Evolutionary conservation across 2,113 vertebrate genomes (phyloP).

Genomic region (Trichechus manatus): DNA sequence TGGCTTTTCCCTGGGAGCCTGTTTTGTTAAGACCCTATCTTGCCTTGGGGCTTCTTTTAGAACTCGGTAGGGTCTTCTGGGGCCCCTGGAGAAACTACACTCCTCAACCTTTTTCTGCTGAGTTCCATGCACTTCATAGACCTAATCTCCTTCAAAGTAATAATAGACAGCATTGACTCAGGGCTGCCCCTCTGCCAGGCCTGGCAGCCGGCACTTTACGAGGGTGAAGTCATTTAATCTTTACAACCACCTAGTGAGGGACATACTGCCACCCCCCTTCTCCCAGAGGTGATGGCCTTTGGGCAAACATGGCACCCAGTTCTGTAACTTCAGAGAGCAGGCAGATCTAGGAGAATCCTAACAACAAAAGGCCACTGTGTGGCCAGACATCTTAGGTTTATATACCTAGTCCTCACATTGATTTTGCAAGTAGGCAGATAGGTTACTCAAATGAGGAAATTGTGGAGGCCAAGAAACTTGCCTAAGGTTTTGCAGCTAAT

Average conservation of each 20-base stretch:
- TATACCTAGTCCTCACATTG: not conserved
- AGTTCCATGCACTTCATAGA: not conserved
- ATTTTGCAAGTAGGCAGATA: not conserved
- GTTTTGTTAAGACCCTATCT: not conserved
- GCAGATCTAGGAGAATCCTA: not conserved
- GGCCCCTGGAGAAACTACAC: not conserved
- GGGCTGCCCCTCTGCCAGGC: not conserved
- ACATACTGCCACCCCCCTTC: not conserved
- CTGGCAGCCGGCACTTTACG: fast-evolving
- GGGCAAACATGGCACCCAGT: not conserved
- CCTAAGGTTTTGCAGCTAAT: not conserved
- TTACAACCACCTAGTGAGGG: not conserved
- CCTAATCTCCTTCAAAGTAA: not conserved
- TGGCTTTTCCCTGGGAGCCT: not conserved
- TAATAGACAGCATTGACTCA: not conserved
- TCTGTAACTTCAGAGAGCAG: not conserved
- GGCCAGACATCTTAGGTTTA: not conserved
- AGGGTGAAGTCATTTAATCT: not conserved
- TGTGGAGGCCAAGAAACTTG: not conserved
- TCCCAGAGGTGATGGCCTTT: not conserved
- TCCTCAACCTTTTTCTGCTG: not conserved
- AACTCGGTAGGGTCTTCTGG: not conserved
- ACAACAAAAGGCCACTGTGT: fast-evolving
- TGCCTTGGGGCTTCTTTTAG: not conserved
- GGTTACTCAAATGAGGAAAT: not conserved